Evolutionary conservation across 1,140 invertebrate species (phyloP).

Genomic region (Drosophila dunni): DNA sequence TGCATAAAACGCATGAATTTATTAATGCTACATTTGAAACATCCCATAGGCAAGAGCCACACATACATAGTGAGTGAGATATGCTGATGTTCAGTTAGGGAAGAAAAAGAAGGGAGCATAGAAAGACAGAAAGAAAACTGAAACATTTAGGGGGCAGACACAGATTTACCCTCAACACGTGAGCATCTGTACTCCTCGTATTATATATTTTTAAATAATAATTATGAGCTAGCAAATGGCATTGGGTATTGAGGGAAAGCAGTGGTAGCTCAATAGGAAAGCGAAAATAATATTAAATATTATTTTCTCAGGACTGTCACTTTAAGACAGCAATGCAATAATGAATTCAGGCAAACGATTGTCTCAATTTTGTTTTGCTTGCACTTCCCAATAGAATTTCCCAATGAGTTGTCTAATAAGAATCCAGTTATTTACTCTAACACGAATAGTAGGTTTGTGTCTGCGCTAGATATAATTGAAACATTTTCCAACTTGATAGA

Average conservation of each 20-base stretch:
- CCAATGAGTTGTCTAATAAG: constrained; percentile 48
- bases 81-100: constrained; percentile 33
- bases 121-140: background rate
- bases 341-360: constrained; percentile 33
- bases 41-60: background rate
- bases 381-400: constrained; percentile 53
- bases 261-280: constrained; percentile 19
- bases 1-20: constrained; percentile 73
- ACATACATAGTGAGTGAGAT: constrained; percentile 5
- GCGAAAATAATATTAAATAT: constrained; percentile 25
- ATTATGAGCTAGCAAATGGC: constrained; percentile 64
- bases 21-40: constrained; percentile 53
- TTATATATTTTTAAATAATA: constrained; percentile 78
- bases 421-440: constrained; percentile 13
- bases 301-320: constrained; percentile 76
- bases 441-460: constrained; percentile 26
- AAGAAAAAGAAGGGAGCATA: background rate
- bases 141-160: constrained; percentile 15
- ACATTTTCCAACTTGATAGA: too few relatives aligned
- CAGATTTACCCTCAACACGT: constrained; percentile 66
- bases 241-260: constrained; percentile 33
- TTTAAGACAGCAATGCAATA: constrained; percentile 47
- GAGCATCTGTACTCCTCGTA: constrained; percentile 31
- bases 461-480: background rate
- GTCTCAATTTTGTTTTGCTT: constrained; percentile 4